Evolutionary conservation across 2,888 invertebrate genomes (phyloP), one percentile per base, ranked within the genome.

Genomic region (Syritta pipiens): DNA sequence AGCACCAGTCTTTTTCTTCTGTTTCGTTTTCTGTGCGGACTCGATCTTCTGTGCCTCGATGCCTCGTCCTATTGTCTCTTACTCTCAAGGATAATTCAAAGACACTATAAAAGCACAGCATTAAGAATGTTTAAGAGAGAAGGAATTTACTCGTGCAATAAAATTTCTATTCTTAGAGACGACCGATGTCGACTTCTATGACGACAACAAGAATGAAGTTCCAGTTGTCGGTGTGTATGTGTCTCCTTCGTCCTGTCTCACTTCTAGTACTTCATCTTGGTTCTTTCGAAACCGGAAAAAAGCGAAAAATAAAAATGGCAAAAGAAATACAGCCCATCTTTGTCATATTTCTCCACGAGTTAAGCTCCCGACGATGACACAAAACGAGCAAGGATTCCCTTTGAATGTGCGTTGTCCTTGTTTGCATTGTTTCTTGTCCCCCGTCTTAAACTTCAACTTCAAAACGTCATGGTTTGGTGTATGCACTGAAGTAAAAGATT

Each of bases 91-190:
- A 67, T 67, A 67, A 67, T 67, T 67, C 55, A 67, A 57, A 57
- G 57, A 67, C 57, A 67, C 57, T 67, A 67, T 57, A 67, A 67
- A 48, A 67, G 57, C 67, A 57, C 46, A 57, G 37, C 57, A 67
- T 57, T 67, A 67, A 67, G 67, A 48, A 67, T 57, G 35, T 57
- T 67, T 48, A 48, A 57, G 67, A 57, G 48, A 48, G 57, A 28
- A 67, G n/a, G n/a, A 57, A 57, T 67, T 57, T 67, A 67, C 67
- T 55, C 44, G 9, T 67, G 67, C 57, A 67, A 57, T 67, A 67
- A 67, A 67, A 67, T 57, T n/a, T 57, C 46, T 40, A 48, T 57
- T 57, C 67, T 40, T 28, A 57, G 67, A 57, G 57, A 57, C 44
- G 17, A 7, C 14, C 12, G 12, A n/a, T n/a, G n/a, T n/a, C n/a